These are phyloP conservation scores for Sclerurus mexicanus DNA, from an alignment of 2,113 vertebrate species.

Conservation along the genomic window DNA sequence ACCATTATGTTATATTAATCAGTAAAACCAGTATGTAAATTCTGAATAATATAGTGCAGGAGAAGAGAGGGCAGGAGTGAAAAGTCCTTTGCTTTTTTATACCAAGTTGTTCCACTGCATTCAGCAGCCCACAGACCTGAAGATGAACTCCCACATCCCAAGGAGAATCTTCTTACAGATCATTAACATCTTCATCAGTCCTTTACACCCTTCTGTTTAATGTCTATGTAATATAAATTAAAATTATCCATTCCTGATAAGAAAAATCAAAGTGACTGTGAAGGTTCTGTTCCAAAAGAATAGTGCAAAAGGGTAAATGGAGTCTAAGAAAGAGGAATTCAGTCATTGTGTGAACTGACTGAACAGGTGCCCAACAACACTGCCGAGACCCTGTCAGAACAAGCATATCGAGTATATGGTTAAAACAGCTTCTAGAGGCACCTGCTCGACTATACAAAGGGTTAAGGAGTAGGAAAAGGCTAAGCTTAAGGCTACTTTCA, in stretches of 20 bases:
- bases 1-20: neutral
- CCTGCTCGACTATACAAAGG: neutral
- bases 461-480: neutral
- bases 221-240: neutral
- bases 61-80: neutral
- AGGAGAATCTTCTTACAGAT: neutral
- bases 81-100: neutral
- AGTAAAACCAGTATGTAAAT: neutral
- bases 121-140: neutral
- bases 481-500: neutral
- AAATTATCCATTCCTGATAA: neutral
- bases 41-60: neutral
- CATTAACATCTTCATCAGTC: neutral
- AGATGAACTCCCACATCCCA: neutral
- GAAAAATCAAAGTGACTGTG: neutral
- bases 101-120: neutral
- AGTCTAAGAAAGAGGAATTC: neutral
- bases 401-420: rapidly evolving
- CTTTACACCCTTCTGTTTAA: neutral
- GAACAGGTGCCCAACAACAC: neutral
- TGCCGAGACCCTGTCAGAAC: neutral
- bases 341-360: neutral
- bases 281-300: neutral
- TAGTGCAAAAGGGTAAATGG: neutral
- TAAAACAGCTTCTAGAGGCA: neutral